Evolutionary conservation across 2,888 invertebrate genomes (phyloP), one percentile per base, ranked within the genome.

Genomic region (Hirudinaria manillensis): DNA sequence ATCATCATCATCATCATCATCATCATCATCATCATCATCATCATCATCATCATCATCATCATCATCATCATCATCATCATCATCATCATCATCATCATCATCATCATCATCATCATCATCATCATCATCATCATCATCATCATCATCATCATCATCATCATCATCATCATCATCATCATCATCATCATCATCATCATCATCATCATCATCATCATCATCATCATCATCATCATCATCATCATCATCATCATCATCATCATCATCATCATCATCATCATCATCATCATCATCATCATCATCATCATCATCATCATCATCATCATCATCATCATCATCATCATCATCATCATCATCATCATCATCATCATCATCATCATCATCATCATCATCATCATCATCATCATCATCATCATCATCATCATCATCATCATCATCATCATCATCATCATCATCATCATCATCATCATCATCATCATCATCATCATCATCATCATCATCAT

Each of bases 401-500:
- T 38, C 24, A 24, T 24, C 38, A 45, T 70, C 70, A 16, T 70
- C 70, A 45, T 70, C 27, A 72, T 72, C 72, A 61, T 72, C 72
- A 61, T 72, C 72, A 72, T 72, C 61, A 61, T 72, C 55, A 61
- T 72, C 72, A 72, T 72, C 72, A 72, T 72, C 72, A 72, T 72
- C 72, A 72, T 72, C 72, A 72, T 72, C 72, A 72, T 72, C 73
- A 66, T 36, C 73, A 73, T 66, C 73, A 73, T 66, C 73, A 73
- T 73, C 73, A 73, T 73, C 73, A 73, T 73, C 73, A 66, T 73
- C 66, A 66, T 73, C 73, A 73, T 73, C 73, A 65, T 73, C 66
- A 73, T 73, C 66, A 73, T 73, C 73, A 73, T 73, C 73, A 73
- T 72, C 56, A 72, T 72, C 56, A 72, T 72, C 56, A 72, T 72